Conservation (phyloP, 2,797 vertebrate genomes). For the Ciconia nigra region DNA sequence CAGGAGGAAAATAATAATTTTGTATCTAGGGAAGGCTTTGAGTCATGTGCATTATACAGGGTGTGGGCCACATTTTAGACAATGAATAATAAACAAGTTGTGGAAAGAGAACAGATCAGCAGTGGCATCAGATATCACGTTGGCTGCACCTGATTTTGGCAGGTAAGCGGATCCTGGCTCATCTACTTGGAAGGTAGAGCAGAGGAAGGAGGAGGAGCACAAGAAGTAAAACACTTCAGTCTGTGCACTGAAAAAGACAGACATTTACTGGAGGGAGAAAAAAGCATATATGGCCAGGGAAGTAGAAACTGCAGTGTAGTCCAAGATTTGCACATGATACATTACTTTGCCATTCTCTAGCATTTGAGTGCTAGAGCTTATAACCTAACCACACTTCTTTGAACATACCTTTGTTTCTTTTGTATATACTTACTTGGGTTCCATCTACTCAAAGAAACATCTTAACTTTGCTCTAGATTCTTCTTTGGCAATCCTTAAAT, state of each 20-base stretch:
- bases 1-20: constrained; percentile 54
- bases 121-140: neutral
- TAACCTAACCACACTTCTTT: neutral
- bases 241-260: neutral
- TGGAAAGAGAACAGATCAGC: constrained; percentile 7
- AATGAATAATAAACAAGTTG: constrained; percentile 13
- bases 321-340: neutral
- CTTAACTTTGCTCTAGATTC: neutral
- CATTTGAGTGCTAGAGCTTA: neutral
- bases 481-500: neutral
- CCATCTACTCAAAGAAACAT: neutral
- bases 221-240: neutral
- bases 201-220: neutral
- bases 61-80: neutral
- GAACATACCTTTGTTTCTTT: neutral
- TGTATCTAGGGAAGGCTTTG: constrained; percentile 27
- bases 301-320: neutral
- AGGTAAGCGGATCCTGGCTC: neutral
- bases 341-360: neutral
- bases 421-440: neutral
- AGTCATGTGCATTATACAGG: constrained; percentile 26
- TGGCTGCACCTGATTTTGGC: neutral
- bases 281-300: neutral
- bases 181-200: neutral
- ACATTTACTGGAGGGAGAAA: neutral